phyloP scores from a whole-genome alignment of 2,113 vertebrate genomes.

The Trematomus loennbergii region DNA sequence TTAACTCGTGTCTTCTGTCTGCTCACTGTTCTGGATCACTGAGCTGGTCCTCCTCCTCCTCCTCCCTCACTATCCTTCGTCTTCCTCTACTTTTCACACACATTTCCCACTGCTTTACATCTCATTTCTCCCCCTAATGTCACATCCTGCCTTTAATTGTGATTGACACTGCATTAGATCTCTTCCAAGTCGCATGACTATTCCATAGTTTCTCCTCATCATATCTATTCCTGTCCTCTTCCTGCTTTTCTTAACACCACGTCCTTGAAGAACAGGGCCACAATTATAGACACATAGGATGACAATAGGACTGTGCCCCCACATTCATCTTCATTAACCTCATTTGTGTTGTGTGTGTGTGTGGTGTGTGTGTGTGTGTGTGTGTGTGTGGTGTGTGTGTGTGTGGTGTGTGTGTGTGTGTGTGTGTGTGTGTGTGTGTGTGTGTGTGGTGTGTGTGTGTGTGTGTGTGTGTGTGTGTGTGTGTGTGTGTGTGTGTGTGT shows the following conservation, averaged over 20 bases:
- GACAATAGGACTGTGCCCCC: conserved; percentile 76
- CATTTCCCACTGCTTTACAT: conserved; percentile 24
- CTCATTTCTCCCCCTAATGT: conserved; percentile 16
- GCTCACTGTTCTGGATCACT: conserved; percentile 82
- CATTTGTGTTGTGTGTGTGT: conserved; percentile 55
- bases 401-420: conserved; percentile 7
- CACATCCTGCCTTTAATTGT: conserved; percentile 39
- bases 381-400: conserved; percentile 43
- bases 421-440: too few species aligned
- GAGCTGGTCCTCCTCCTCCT: conserved; percentile 53
- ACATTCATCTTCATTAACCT: conserved; percentile 83
- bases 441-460: conserved; percentile 45
- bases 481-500: conserved; percentile 28
- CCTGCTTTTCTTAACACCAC: conserved; percentile 59
- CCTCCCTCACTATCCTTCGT: conserved; percentile 4
- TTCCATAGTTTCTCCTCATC: conserved; percentile 51
- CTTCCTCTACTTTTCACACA: conserved; percentile 29
- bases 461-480: too few species aligned
- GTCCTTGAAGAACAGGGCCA: conserved; percentile 78
- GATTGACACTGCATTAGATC: conserved; percentile 46
- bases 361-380: too few species aligned
- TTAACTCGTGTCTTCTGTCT: conserved; percentile 78
- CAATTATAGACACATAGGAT: conserved; percentile 73
- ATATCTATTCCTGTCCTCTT: conserved; percentile 68
- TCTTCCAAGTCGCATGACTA: conserved; percentile 9